These are phyloP conservation scores for mouse (Mus musculus) DNA, from an alignment of 2,113 vertebrate genomes.

Conservation along the genomic window GRCm39 chr12:64468001-64468500, in stretches of 20 bases:
- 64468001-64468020: too few species aligned
- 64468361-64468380: too few species aligned
- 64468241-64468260: not conserved
- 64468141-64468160: not conserved
- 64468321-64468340: not conserved
- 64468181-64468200: not conserved
- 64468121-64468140: not conserved
- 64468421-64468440: not conserved
- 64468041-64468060: too few species aligned
- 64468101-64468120: not conserved
- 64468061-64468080: not conserved
- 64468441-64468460: not conserved
- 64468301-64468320: conserved; percentile 15
- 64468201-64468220: not conserved
- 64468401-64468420: too few species aligned
- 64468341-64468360: not conserved
- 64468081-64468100: not conserved
- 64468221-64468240: not conserved
- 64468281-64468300: not conserved
- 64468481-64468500: conserved; percentile 1
- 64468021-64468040: too few species aligned
- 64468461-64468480: not conserved
- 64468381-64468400: not conserved
- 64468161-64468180: not conserved
- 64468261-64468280: not conserved